phyloP scores from a whole-genome alignment of 2,113 vertebrate genomes.

The Phoenicopterus ruber region DNA sequence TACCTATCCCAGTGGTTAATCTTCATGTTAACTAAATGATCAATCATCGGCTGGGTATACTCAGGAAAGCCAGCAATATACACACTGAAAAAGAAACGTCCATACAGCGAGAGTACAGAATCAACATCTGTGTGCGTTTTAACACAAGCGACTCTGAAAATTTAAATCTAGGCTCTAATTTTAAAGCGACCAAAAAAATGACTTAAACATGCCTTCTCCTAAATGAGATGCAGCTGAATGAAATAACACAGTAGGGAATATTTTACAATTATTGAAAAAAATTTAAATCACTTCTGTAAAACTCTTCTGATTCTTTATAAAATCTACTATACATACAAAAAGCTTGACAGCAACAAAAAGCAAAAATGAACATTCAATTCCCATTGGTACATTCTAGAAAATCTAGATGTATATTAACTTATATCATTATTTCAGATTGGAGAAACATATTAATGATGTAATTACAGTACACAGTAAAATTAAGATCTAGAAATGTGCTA shows the following conservation, averaged over 20 bases:
- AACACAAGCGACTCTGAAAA: neutral
- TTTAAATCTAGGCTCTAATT: neutral
- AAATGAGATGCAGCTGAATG: neutral
- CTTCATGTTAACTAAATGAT: conserved; percentile 89
- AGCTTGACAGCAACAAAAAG: neutral
- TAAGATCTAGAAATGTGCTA: neutral
- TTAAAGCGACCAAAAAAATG: neutral
- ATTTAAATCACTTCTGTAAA: neutral
- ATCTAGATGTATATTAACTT: neutral
- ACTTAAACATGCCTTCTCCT: neutral
- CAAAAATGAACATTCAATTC: neutral
- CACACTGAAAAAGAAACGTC: conserved; percentile 70
- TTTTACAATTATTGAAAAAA: neutral
- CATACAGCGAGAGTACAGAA: neutral
- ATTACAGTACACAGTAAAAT: neutral
- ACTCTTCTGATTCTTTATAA: neutral
- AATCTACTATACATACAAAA: neutral
- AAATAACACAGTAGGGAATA: neutral
- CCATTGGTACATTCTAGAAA: neutral
- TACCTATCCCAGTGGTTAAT: conserved; percentile 93
- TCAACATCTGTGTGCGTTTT: neutral
- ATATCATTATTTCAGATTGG: neutral
- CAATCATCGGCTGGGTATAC: conserved; percentile 88
- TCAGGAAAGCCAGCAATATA: conserved; percentile 88
- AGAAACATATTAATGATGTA: neutral